Percentiles rank a stretch among this genome's conserved stretches.
Conservation (phyloP, 2,888 invertebrate species). For the Saturnia japonica region DNA sequence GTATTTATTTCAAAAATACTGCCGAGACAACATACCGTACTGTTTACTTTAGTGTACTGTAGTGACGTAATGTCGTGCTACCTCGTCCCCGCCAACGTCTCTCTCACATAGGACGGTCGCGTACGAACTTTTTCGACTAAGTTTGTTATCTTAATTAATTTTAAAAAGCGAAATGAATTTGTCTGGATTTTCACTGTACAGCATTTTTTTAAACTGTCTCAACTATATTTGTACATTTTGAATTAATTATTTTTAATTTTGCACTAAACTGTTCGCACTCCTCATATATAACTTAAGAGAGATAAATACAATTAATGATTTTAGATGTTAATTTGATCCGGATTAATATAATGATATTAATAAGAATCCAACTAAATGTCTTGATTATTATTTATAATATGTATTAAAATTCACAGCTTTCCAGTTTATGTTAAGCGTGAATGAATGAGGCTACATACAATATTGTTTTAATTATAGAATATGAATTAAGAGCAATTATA, state of each 20-base stretch:
- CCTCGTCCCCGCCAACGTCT: too few species aligned
- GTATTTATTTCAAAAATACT: too few species aligned
- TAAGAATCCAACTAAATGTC: conserved; percentile 71
- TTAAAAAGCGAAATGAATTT: too few species aligned
- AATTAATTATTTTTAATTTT: not conserved
- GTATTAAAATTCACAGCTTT: conserved; percentile 66
- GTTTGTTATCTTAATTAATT: too few species aligned
- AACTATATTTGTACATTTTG: not conserved
- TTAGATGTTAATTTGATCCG: conserved; percentile 63
- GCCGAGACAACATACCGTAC: too few species aligned
- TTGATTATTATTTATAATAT: conserved; percentile 58
- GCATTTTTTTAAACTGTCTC: not conserved
- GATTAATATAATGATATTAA: conserved; percentile 57
- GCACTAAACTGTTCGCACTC: conserved; percentile 55
- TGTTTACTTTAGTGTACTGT: too few species aligned
- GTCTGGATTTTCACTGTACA: too few species aligned
- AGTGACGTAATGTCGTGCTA: too few species aligned
- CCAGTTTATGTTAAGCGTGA: conserved; percentile 65
- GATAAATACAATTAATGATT: conserved; percentile 62
- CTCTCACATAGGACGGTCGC: too few species aligned
- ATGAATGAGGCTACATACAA: conserved; percentile 53
- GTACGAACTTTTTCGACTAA: too few species aligned
- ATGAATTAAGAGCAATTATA: conserved; percentile 71
- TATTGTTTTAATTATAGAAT: conserved; percentile 58
- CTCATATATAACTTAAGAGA: conserved; percentile 35